Evolutionary conservation across 2,797 vertebrate genomes (phyloP).

Genomic region (Hyperoplus lanceolatus): DNA sequence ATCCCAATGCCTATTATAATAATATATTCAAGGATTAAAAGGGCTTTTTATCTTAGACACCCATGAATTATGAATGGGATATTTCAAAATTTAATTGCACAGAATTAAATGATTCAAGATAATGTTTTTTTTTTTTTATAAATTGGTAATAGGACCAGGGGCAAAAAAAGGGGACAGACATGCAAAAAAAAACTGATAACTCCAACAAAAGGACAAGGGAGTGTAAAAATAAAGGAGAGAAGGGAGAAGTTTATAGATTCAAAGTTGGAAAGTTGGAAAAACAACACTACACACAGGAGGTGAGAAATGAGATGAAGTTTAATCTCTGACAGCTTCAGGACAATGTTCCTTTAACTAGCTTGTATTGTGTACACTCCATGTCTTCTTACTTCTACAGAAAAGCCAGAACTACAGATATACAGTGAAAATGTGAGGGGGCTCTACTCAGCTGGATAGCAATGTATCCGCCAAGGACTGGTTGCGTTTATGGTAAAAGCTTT

Average conservation of each 20-base stretch:
- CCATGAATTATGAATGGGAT: conserved; percentile 88
- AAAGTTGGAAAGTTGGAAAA: conserved; percentile 36
- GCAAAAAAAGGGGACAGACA: conserved; percentile 65
- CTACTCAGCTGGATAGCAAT: conserved; percentile 11
- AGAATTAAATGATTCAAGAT: conserved; percentile 93
- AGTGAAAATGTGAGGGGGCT: conserved; percentile 6
- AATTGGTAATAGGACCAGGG: conserved; percentile 85
- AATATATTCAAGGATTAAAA: conserved; percentile 91
- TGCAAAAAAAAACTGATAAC: conserved; percentile 63
- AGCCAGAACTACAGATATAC: conserved; percentile 22
- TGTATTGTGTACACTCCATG: conserved; percentile 19
- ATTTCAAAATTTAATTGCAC: conserved; percentile 89
- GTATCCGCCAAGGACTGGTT: conserved; percentile 4
- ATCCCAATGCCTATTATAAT: conserved; percentile 85
- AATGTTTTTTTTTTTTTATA: conserved; percentile 87
- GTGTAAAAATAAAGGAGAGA: conserved; percentile 38
- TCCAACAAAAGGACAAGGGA: conserved; percentile 47
- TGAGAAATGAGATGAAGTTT: conserved; percentile 73
- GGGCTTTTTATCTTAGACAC: conserved; percentile 85
- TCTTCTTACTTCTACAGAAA: not conserved
- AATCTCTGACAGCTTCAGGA: conserved; percentile 58
- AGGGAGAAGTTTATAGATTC: conserved; percentile 14
- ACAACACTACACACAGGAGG: conserved; percentile 51
- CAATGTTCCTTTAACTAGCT: conserved; percentile 20
- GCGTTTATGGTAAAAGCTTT: conserved; percentile 26